Percentiles rank a stretch among this genome's conserved stretches.
These are phyloP conservation scores for Rhincodon typus DNA, from an alignment of 2,797 vertebrate species.

Conservation along the genomic window DNA sequence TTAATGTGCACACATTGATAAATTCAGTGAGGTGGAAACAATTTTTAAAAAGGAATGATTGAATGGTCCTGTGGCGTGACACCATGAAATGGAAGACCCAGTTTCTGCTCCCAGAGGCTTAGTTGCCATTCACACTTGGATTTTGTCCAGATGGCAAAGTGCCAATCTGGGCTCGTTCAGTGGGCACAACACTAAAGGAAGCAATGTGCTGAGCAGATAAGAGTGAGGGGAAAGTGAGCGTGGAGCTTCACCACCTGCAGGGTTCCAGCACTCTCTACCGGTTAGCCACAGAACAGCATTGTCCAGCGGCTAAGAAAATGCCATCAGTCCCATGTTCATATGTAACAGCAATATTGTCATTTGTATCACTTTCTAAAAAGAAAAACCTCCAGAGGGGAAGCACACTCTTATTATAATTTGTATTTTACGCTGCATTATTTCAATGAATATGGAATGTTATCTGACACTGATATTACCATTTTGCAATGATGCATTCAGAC, in stretches of 20 bases:
- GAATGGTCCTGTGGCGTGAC: conserved; percentile 31
- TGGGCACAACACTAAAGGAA: background rate
- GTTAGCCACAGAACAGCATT: background rate
- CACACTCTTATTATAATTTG: background rate
- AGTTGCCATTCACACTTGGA: conserved; percentile 22
- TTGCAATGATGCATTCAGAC: background rate
- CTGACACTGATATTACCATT: background rate
- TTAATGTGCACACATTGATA: conserved; percentile 25
- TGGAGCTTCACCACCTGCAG: background rate
- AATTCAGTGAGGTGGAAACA: conserved; percentile 19
- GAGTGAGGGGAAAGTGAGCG: background rate
- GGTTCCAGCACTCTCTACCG: conserved; percentile 18
- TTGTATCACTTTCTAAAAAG: background rate
- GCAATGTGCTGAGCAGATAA: background rate
- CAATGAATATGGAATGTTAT: background rate
- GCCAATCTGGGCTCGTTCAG: background rate
- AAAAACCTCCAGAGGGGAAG: background rate
- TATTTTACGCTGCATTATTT: background rate
- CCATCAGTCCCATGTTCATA: too few species aligned
- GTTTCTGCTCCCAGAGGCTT: background rate
- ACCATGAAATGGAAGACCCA: conserved; percentile 14
- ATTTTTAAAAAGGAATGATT: conserved; percentile 30
- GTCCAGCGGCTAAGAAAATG: background rate
- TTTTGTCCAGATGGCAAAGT: conserved; percentile 2
- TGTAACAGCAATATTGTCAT: background rate